phyloP scores from a whole-genome alignment of 2,113 vertebrate species.

The Glaucomys volans region DNA sequence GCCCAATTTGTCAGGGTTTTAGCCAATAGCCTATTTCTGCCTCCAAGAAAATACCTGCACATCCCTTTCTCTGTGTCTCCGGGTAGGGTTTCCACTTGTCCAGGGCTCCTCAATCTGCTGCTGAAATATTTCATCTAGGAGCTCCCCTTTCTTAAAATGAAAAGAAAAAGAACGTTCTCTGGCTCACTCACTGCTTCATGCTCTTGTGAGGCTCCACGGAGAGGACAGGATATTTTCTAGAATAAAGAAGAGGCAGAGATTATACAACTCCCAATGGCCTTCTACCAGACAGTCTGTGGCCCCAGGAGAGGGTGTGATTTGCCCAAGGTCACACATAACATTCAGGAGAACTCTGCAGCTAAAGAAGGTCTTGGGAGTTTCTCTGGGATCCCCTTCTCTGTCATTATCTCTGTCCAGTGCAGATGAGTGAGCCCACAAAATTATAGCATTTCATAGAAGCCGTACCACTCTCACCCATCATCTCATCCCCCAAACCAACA shows the following conservation, averaged over 20 bases:
- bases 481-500: neutral
- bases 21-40: neutral
- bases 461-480: too few species aligned
- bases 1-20: neutral
- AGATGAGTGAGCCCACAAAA: neutral
- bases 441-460: neutral
- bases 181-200: neutral
- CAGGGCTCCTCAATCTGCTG: neutral
- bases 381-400: conserved; percentile 26
- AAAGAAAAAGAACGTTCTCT: neutral
- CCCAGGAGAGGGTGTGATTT: neutral
- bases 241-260: neutral
- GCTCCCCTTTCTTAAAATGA: neutral
- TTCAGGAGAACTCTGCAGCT: neutral
- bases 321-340: neutral
- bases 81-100: neutral
- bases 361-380: neutral
- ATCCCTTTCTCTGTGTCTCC: neutral
- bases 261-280: neutral
- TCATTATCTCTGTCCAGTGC: conserved; percentile 51
- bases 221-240: neutral
- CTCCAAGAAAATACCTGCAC: neutral
- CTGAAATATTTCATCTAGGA: neutral
- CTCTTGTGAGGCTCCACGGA: neutral
- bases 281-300: neutral